A percentile compares a stretch with the other conserved stretches of the same genome.
Conservation (phyloP, 2,888 invertebrate genomes). For the Luperina testacea region DNA sequence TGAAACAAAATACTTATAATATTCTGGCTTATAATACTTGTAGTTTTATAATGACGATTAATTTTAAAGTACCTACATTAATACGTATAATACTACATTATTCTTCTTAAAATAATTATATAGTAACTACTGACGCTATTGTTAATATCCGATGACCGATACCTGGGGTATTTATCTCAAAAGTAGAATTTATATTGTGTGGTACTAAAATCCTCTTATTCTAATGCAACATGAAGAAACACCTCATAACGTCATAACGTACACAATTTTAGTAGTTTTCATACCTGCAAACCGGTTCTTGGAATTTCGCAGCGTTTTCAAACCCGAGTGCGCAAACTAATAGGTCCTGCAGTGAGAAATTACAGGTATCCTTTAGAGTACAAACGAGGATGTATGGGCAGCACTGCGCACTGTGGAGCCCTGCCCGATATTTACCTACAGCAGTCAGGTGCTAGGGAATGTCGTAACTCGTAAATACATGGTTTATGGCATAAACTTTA, state of each 20-base stretch:
- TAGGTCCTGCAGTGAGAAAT: slow-evolving; percentile 68
- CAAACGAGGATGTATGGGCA: slow-evolving; percentile 70
- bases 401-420: slow-evolving; percentile 50
- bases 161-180: too few relatives aligned
- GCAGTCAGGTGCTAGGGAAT: slow-evolving; percentile 35
- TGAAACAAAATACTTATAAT: too few relatives aligned
- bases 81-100: too few relatives aligned
- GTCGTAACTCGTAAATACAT: slow-evolving; percentile 63
- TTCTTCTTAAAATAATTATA: not conserved
- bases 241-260: not conserved
- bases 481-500: too few relatives aligned
- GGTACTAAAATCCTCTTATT: not conserved
- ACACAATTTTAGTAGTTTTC: not conserved
- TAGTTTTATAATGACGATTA: too few relatives aligned
- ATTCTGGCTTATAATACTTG: too few relatives aligned
- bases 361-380: slow-evolving; percentile 69
- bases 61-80: too few relatives aligned
- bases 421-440: slow-evolving; percentile 59
- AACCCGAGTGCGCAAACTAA: slow-evolving; percentile 53
- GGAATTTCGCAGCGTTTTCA: slow-evolving; percentile 8
- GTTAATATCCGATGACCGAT: too few relatives aligned
- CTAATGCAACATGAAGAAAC: not conserved
- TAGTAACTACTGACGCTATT: not conserved
- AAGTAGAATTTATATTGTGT: not conserved
- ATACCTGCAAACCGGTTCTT: not conserved